Base-by-base conservation (phyloP, 2,113 vertebrate species). In the Myodes glareolus region DNA sequence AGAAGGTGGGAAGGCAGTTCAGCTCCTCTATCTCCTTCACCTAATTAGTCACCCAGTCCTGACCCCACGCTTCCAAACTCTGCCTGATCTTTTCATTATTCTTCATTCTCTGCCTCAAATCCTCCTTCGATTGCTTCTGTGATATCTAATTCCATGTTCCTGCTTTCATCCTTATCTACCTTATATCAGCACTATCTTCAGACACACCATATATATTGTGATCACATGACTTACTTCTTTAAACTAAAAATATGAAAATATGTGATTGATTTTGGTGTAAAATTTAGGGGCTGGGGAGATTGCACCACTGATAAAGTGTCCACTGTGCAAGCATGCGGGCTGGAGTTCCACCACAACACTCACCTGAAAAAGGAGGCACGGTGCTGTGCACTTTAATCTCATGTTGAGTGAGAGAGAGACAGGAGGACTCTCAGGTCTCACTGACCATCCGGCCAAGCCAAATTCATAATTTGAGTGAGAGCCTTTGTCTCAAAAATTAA, bases 161-260 rank as follows among this genome's bases (percentile, higher is more conserved):
- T 50, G n/a, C 25, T 78, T 96, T 91, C 11, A 65, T 65, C 52
- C 10, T 89, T 77, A 23, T 68, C 16, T 67, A 87, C 84, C 87
- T 68, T 73, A 84, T 73, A 27, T 88, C 61, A 70, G 31, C 17
- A 33, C 7, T 63, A 52, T 42, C 36, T 90, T 93, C 47, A 65
- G 65, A 72, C 23, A 27, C 21, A 36, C 58, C 1, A 8, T 12
- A 85, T 27, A 45, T 17, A 45, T 52, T 75, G 63, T 27, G 17
- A 72, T 76, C 55, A 31, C 63, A 29, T 87, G 67, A 2, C 36
- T 73, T 95, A 63, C 9, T 50, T 10, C 61, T 25, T 85, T 91
- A n/a, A n/a, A 36, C 61, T 88, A 45, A 86, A 85, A 67, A 47
- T 65, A 65, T 31, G 58, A 88, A 97, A 95, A 72, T 88, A 8